Base-by-base conservation (phyloP, 30 jellyfish, hydroid and myxozoan species). In the Nemopilema nomurai region DNA sequence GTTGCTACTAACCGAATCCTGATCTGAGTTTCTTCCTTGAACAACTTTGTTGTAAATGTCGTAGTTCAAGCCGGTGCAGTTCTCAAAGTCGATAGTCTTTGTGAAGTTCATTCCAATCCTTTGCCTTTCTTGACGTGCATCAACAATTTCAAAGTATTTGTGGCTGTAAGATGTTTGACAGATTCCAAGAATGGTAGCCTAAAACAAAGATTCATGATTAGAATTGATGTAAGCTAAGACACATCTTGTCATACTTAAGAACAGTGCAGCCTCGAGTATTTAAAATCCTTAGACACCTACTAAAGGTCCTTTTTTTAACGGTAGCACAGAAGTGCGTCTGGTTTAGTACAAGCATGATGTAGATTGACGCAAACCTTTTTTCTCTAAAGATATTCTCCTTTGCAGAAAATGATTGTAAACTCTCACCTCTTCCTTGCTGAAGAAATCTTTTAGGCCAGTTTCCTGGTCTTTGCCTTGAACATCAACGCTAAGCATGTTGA, bases 31-130 rank as follows among this genome's bases (percentile, higher is more conserved):
- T 63, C 50, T 83, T 18, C 88, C 93, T 69, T 85, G 93, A 64
- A 85, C 79, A n/a, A 75, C 50, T 49, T 75, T 74, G 88, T 85
- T 85, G 84, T 68, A 74, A 66, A 85, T 22, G 31, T 74, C 93
- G 76, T 85, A 41, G 22, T 65, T 24, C 25, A 65, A 20, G 49
- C 71, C 49, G 16, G 91, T 80, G 87, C 96, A 88, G 28, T 65
- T 88, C 41, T 71, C 87, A 51, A 29, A 74, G 62, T 88, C 91
- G 23, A 88, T 74, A 31, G 83, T 52, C 67, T 88, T 88, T 20
- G 96, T 88, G 88, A 79, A 68, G 24, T 88, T 80, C 96, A 88
- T 69, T 28, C 96, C 96, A 51, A 80, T 80, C 30, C 76, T 82
- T 65, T 72, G n/a, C 41, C 89, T 79, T 13, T 71, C 81, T 64